Evolutionary conservation across 2,888 invertebrate genomes (phyloP), one percentile per base, ranked within the genome.

Genomic region (Stenotaenia linearis): DNA sequence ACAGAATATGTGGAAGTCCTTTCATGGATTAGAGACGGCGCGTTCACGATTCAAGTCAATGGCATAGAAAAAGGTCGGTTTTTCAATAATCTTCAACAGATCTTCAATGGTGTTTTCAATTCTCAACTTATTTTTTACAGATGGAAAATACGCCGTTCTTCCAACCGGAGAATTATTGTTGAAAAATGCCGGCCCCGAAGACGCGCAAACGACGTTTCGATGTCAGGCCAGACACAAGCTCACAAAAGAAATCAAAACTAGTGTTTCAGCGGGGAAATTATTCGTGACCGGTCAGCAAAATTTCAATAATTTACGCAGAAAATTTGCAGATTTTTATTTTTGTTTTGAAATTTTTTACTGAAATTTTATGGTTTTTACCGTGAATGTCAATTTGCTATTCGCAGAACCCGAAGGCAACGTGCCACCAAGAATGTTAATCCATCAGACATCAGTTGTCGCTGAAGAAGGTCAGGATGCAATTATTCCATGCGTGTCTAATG

Each of bases 121-220:
- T 5, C 28, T 28, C 0, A 74, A 40, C 28, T 79, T 40, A 56
- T 81, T 21, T 32, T 69, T 79, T 79, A 4, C 56, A 81, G 81
- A 80, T 10, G 80, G 81, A 28, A 80, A 80, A 1, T 81, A 81
- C 76, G 79, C 80, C 4, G 81, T 81, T 12, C 75, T 81, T 0
- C 79, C 79, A 75, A 81, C 79, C 12, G 81, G 81, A 23, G 82
- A 82, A 35, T 79, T 82, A 7, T 69, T 82, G n/a, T 77, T 82
- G 12, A 80, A 80, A 40, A 76, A 79, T 3, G 81, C 80, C 0
- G 45, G 76, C 9, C 79, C 79, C 37, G 80, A 80, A 45, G 81
- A 82, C 45, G 69, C 80, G n/a, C 75, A 75, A 3, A 21, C 81
- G 32, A 81, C 80, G 10, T 82, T 80, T 50, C 80, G 78, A 30